Conservation (phyloP, 2,888 invertebrate genomes). For the Cheilosia grossa region DNA sequence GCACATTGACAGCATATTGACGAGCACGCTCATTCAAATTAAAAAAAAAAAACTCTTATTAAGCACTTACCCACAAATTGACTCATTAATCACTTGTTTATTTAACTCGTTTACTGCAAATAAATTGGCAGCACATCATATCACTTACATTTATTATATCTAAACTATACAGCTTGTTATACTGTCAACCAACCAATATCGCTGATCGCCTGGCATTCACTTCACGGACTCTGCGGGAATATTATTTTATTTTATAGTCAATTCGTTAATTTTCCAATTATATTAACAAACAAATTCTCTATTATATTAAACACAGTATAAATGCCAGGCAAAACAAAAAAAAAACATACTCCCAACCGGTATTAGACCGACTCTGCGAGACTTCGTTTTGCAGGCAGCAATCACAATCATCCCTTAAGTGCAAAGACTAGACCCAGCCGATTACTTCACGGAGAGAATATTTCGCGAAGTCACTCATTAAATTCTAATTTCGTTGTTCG, state of each 20-base stretch:
- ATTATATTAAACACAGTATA: background rate
- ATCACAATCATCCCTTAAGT: slow-evolving; percentile 38
- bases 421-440: slow-evolving; percentile 1
- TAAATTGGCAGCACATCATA: slow-evolving; percentile 13
- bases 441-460: slow-evolving; percentile 56
- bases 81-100: slow-evolving; percentile 8
- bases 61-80: slow-evolving; percentile 1
- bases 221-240: too few species aligned
- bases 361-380: slow-evolving; percentile 1
- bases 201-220: slow-evolving; percentile 3
- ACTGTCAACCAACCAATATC: background rate
- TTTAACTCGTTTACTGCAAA: slow-evolving; percentile 6
- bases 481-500: slow-evolving; percentile 54
- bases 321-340: background rate
- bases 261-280: slow-evolving; percentile 6
- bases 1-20: too few species aligned
- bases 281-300: slow-evolving; percentile 8
- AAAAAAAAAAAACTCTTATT: background rate
- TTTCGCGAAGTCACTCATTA: slow-evolving; percentile 71
- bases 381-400: background rate
- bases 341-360: slow-evolving; percentile 5
- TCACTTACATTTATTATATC: background rate
- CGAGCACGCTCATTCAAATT: background rate
- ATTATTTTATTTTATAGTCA: background rate
- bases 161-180: background rate